Evolutionary conservation across 2,113 vertebrate species (phyloP).

Genomic region (Salvator merianae): DNA sequence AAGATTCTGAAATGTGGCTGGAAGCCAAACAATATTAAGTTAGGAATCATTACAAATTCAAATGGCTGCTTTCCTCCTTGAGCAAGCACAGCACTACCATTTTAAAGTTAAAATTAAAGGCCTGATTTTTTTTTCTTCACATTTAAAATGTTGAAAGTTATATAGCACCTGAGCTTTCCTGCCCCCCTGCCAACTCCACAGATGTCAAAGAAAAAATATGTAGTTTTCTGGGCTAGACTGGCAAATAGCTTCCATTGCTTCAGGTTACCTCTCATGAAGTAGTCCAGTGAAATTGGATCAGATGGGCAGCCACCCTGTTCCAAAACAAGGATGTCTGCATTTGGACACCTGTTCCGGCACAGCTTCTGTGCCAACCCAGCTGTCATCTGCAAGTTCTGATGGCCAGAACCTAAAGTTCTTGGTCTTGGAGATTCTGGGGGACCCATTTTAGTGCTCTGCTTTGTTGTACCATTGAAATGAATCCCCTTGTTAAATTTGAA

Average conservation of each 20-base stretch:
- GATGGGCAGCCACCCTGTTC: too few relatives aligned
- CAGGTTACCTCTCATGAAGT: too few relatives aligned
- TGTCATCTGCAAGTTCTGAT: too few relatives aligned
- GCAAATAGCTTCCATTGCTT: background rate
- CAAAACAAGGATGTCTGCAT: too few relatives aligned
- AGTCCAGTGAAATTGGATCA: too few relatives aligned
- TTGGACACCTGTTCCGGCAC: too few relatives aligned
- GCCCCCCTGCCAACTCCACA: background rate
- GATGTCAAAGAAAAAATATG: background rate
- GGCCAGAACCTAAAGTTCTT: too few relatives aligned
- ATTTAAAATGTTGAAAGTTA: background rate
- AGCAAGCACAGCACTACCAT: constrained; percentile 28
- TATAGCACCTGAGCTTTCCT: background rate
- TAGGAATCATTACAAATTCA: constrained; percentile 42
- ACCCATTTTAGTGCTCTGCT: too few relatives aligned
- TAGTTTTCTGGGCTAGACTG: background rate
- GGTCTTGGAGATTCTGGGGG: too few relatives aligned
- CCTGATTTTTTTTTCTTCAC: background rate
- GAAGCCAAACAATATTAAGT: constrained; percentile 25
- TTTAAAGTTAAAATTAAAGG: constrained; percentile 28
- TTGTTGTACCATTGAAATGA: too few relatives aligned
- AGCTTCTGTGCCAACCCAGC: too few relatives aligned
- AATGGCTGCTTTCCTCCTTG: constrained; percentile 26
- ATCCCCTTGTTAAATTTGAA: too few relatives aligned
- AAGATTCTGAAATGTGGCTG: constrained; percentile 5